phyloP scores from a whole-genome alignment of 2,888 invertebrate genomes.

The Anthophora plumipes region DNA sequence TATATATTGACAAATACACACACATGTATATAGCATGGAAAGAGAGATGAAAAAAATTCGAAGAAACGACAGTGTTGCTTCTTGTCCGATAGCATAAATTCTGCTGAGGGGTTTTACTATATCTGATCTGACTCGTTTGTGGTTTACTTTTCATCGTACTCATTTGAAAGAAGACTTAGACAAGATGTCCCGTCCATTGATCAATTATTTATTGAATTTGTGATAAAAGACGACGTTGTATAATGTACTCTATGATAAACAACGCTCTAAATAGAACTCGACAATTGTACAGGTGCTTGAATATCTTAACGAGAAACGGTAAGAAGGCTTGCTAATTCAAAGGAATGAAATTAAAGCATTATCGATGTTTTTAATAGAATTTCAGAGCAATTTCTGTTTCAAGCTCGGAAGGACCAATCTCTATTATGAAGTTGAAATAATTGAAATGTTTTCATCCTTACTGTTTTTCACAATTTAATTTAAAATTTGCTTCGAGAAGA shows the following conservation, averaged over 20 bases:
- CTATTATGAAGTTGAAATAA: not conserved
- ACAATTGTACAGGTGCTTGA: not conserved
- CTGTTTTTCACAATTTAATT: not conserved
- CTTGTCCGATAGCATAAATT: too few species aligned
- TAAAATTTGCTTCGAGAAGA: not conserved
- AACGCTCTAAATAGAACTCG: not conserved
- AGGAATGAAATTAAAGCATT: constrained; percentile 4
- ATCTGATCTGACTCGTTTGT: too few species aligned
- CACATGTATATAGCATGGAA: too few species aligned
- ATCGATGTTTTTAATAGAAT: constrained; percentile 10
- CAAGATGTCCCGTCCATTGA: not conserved
- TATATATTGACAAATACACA: too few species aligned
- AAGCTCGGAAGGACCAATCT: not conserved
- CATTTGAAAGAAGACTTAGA: not conserved
- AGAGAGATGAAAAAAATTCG: too few species aligned
- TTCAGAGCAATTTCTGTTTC: not conserved
- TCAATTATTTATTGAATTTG: not conserved
- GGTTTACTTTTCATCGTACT: not conserved
- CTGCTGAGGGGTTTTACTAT: too few species aligned
- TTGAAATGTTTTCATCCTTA: not conserved
- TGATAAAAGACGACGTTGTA: not conserved
- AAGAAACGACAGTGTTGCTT: too few species aligned
- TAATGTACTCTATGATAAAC: not conserved
- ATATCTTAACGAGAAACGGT: not conserved
- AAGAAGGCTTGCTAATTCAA: not conserved